Base-by-base conservation (phyloP, 1,140 invertebrate genomes). In the Drosophila dunni region DNA sequence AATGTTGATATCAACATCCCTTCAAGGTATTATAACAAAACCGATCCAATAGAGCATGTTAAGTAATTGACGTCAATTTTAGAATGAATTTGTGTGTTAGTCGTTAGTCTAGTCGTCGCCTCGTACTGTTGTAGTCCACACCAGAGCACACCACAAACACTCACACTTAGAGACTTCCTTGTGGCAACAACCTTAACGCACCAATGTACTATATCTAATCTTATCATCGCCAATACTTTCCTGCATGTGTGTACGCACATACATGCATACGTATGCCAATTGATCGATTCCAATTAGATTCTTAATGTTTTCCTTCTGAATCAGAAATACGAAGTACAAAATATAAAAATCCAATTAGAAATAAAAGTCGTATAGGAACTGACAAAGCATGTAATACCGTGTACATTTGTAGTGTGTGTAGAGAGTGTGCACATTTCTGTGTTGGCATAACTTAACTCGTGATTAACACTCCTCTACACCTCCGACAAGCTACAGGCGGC, bases 241-340 rank as follows among this genome's bases (percentile, higher is more conserved):
- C 53, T 17, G 42, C 36, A 54, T 56, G 24, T 53, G 13, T 42
- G 20, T 29, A 62, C 42, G 44, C 17, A 51, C 24, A 45, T 64
- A 58, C 15, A 34, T 61, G 38, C 5, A 53, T 9, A 56, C 68
- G 45, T 68, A 36, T 63, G 54, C 58, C 62, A 34, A 72, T 68
- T 85, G 78, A 71, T 75, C 53, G 79, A 75, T 73, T 85, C 69
- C 83, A 88, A 86, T 79, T 82, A 88, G 83, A 77, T 45, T 86
- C 63, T 33, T 15, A 67, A 61, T 66, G 64, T 63, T 75, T 63
- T 46, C 33, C 54, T 63, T 48, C 13, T 44, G 66, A 76, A 76
- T 72, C 62, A 57, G 11, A 70, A 74, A 54, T 44, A 29, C 57
- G 29, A 75, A 50, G 64, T 17, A 44, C 29, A 62, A 68, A 61